Percentiles rank a stretch among this genome's conserved stretches.
Conservation (phyloP, 2,113 vertebrate genomes). For the Megaceryle torquata region DNA sequence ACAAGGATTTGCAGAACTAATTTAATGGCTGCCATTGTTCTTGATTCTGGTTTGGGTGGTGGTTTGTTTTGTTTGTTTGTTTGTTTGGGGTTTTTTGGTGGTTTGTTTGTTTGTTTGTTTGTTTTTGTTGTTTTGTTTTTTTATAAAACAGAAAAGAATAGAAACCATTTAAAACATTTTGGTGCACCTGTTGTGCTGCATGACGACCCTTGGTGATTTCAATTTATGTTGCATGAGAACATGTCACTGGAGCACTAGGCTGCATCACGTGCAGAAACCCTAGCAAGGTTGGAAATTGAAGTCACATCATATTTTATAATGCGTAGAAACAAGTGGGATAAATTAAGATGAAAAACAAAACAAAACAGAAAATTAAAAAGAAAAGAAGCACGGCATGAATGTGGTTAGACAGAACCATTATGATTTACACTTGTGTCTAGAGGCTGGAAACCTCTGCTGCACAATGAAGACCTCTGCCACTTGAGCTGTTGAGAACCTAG, state of each 20-base stretch:
- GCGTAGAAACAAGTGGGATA: not conserved
- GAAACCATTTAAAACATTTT: constrained; percentile 63
- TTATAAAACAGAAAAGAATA: constrained; percentile 15
- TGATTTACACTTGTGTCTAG: not conserved
- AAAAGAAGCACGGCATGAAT: not conserved
- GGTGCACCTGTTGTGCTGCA: constrained; percentile 67
- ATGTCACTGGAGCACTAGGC: constrained; percentile 17
- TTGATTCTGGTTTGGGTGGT: constrained; percentile 52
- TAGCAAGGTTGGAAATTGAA: constrained; percentile 33
- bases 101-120: too few relatives aligned
- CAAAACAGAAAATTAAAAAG: not conserved
- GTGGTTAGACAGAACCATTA: not conserved
- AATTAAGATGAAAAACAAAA: not conserved
- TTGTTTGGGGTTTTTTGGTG: too few relatives aligned
- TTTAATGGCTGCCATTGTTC: constrained; percentile 69
- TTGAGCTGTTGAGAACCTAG: not conserved
- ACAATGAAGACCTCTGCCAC: not conserved
- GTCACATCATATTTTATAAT: not conserved
- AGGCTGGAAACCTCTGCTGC: not conserved
- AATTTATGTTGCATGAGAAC: constrained; percentile 66
- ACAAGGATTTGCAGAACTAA: constrained; percentile 55
- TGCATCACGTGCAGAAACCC: constrained; percentile 35
- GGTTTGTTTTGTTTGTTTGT: too few relatives aligned
- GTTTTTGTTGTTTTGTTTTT: not conserved
- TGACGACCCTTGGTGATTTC: constrained; percentile 57